A percentile compares a stretch with the other conserved stretches of the same genome.
phyloP scores from a whole-genome alignment of 37 sponge, comb jelly and placozoan genomes.

The Cladorhizidae sp. region DNA sequence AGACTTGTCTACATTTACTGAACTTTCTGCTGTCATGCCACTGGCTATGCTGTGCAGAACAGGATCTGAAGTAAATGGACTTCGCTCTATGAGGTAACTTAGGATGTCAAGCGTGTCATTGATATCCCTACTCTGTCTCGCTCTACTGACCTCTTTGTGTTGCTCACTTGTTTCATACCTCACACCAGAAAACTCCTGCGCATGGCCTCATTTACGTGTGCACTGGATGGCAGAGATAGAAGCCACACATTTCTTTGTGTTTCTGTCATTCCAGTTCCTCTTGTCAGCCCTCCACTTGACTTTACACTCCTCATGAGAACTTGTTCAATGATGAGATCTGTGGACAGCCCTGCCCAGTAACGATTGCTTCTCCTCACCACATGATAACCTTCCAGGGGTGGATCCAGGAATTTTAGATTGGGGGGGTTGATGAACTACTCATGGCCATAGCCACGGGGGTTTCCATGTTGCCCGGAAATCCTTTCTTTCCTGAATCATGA shows the following conservation, averaged over 20 bases:
- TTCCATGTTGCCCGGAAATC: too few relatives aligned
- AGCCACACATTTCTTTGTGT: conserved; percentile 14
- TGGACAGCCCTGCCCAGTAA: conserved; percentile 24
- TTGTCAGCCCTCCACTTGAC: conserved; percentile 35
- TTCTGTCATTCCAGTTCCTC: conserved; percentile 31
- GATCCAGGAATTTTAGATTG: too few relatives aligned
- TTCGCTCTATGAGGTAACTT: conserved; percentile 12
- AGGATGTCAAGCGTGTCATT: conserved; percentile 33
- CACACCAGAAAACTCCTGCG: too few relatives aligned
- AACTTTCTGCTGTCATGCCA: conserved; percentile 19
- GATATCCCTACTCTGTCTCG: conserved; percentile 36
- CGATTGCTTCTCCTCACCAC: conserved; percentile 46
- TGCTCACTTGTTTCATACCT: conserved; percentile 47
- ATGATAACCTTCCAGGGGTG: too few relatives aligned
- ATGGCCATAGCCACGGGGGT: too few relatives aligned
- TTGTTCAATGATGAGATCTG: conserved; percentile 46
- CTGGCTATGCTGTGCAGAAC: conserved; percentile 18
- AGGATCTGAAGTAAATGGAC: conserved; percentile 22
- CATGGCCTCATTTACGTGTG: conserved; percentile 40
- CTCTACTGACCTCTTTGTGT: conserved; percentile 39
- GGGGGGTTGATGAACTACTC: too few relatives aligned
- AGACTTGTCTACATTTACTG: too few relatives aligned
- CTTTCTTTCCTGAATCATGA: too few relatives aligned
- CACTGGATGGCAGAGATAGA: conserved; percentile 41
- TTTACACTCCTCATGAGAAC: conserved; percentile 57